phyloP scores from a whole-genome alignment of 2,888 invertebrate genomes.

The Hypomecis punctinalis region DNA sequence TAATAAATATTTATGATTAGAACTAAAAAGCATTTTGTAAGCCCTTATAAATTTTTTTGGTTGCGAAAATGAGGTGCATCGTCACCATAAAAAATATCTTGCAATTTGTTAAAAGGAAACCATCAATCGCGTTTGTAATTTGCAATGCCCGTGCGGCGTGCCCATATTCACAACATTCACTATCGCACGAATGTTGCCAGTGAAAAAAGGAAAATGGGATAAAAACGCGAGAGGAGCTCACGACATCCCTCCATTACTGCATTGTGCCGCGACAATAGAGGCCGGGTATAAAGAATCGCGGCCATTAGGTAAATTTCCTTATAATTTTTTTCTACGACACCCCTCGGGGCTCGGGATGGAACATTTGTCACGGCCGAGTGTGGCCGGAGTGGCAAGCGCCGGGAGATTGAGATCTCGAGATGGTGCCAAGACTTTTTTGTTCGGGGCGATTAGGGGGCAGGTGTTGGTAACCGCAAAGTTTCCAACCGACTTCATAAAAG shows the following conservation, averaged over 20 bases:
- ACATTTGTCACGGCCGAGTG: slow-evolving; percentile 74
- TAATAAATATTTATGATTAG: too few relatives aligned
- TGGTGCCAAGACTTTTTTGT: slow-evolving; percentile 64
- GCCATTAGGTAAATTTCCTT: slow-evolving; percentile 85
- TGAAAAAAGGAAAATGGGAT: slow-evolving; percentile 61
- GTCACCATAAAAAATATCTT: too few relatives aligned
- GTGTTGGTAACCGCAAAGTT: slow-evolving; percentile 32
- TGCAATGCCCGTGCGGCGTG: slow-evolving; percentile 44
- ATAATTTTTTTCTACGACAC: slow-evolving; percentile 83
- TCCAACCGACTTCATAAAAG: too few relatives aligned
- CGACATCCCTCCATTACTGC: slow-evolving; percentile 83
- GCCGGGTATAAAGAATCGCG: slow-evolving; percentile 81
- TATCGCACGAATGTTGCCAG: slow-evolving; percentile 57
- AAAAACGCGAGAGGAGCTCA: slow-evolving; percentile 68
- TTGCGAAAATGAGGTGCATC: too few relatives aligned
- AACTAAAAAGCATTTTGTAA: too few relatives aligned
- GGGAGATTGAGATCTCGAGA: slow-evolving; percentile 73
- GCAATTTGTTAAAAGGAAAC: background rate
- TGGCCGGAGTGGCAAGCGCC: slow-evolving; percentile 36
- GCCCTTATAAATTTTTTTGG: too few relatives aligned
- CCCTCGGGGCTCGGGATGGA: slow-evolving; percentile 63
- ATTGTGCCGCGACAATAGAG: slow-evolving; percentile 82
- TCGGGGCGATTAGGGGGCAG: slow-evolving; percentile 64
- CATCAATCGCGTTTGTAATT: slow-evolving; percentile 17
- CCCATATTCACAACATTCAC: slow-evolving; percentile 41